phyloP scores from a whole-genome alignment of 2,113 vertebrate species.

The Aptenodytes patagonicus region DNA sequence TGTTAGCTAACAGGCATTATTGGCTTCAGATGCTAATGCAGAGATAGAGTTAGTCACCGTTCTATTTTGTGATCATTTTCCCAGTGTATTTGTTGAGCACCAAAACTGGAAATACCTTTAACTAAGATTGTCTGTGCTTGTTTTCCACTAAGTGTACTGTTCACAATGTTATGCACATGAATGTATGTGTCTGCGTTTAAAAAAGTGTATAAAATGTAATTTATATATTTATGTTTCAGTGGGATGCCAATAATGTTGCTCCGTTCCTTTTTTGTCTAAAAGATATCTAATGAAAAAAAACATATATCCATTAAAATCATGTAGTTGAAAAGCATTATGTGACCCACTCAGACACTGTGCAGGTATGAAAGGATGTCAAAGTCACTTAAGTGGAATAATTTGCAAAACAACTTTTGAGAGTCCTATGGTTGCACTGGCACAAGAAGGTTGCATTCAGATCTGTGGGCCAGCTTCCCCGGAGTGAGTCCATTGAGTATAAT shows the following conservation, averaged over 20 bases:
- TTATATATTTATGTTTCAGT: conserved; percentile 71
- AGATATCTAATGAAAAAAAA: conserved; percentile 44
- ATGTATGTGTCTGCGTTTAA: conserved; percentile 70
- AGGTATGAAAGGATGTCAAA: conserved; percentile 17
- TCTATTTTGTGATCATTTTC: conserved; percentile 57
- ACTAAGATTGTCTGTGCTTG: conserved; percentile 62
- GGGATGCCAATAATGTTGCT: conserved; percentile 62
- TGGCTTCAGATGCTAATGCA: conserved; percentile 46
- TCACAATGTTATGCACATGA: conserved; percentile 63
- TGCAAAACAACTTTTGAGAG: not conserved
- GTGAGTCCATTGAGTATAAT: not conserved
- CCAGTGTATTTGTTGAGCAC: conserved; percentile 61
- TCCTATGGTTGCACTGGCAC: not conserved
- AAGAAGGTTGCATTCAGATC: not conserved
- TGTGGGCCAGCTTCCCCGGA: not conserved
- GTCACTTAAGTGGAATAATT: conserved; percentile 49
- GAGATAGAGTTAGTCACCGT: conserved; percentile 34
- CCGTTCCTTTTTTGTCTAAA: conserved; percentile 42
- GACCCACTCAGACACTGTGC: conserved; percentile 60
- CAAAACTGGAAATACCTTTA: conserved; percentile 64
- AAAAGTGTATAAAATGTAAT: conserved; percentile 67
- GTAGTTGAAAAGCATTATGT: conserved; percentile 52
- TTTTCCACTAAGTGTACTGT: conserved; percentile 59
- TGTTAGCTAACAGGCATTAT: conserved; percentile 42
- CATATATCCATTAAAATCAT: conserved; percentile 53